phyloP scores from a whole-genome alignment of 1,140 invertebrate species.

The Meloidogyne chitwoodi region DNA sequence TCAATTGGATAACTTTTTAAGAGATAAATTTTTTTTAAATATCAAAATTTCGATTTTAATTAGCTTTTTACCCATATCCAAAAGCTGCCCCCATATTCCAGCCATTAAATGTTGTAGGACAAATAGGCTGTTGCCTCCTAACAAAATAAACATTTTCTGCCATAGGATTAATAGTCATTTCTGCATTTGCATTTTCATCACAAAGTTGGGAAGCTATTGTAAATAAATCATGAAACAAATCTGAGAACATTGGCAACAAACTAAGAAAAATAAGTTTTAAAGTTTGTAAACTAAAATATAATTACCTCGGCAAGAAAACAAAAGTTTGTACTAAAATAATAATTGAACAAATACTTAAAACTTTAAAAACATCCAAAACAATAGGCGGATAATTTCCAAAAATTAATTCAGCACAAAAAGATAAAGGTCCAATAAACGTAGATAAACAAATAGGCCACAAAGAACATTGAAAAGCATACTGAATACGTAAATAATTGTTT shows the following conservation, averaged over 20 bases:
- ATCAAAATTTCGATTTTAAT: neutral
- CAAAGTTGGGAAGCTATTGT: constrained; percentile 20
- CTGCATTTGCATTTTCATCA: constrained; percentile 35
- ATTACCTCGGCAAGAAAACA: constrained; percentile 33
- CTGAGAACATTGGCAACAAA: constrained; percentile 36
- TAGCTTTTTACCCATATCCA: neutral
- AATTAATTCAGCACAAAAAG: constrained; percentile 22
- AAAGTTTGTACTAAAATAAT: constrained; percentile 28
- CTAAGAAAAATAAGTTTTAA: constrained; percentile 27
- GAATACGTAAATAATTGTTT: constrained; percentile 17
- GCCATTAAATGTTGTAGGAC: neutral
- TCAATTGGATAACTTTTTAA: neutral
- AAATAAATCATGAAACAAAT: constrained; percentile 24
- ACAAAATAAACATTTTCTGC: constrained; percentile 43
- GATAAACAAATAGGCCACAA: constrained; percentile 28
- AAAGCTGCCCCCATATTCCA: neutral
- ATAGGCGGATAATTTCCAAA: constrained; percentile 26
- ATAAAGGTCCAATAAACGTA: constrained; percentile 1
- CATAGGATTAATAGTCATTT: constrained; percentile 28
- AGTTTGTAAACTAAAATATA: neutral
- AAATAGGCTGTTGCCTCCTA: constrained; percentile 2
- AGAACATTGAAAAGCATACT: constrained; percentile 43
- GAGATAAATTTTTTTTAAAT: neutral
- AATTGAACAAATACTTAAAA: constrained; percentile 17
- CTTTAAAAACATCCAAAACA: constrained; percentile 35